Evolutionary conservation across 92 coral and sea anemone genomes (phyloP).

Genomic region (Siderastrea siderea): DNA sequence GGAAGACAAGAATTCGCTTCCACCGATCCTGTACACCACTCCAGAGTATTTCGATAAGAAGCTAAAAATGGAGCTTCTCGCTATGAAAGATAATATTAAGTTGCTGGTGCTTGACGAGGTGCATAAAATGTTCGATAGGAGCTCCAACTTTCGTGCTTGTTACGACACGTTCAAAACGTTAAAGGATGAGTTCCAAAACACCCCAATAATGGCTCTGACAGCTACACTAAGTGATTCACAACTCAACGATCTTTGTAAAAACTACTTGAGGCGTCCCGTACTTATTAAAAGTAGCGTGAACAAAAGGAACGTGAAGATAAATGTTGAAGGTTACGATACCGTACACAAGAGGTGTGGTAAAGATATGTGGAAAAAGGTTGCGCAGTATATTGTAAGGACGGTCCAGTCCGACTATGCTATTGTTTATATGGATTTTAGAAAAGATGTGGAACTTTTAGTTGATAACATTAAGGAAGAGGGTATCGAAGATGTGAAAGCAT

Average conservation of each 20-base stretch:
- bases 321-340: conserved; percentile 12
- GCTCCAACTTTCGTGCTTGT: conserved; percentile 19
- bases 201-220: neutral
- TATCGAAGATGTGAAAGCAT: conserved; percentile 46
- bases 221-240: neutral
- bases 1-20: neutral
- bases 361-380: conserved; percentile 28
- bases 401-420: conserved; percentile 42
- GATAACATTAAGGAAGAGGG: conserved; percentile 29
- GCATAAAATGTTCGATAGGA: conserved; percentile 41
- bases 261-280: neutral
- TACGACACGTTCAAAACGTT: neutral
- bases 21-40: conserved; percentile 8
- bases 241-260: neutral
- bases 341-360: conserved; percentile 11
- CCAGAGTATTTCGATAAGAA: conserved; percentile 18
- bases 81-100: conserved; percentile 2
- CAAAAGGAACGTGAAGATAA: neutral
- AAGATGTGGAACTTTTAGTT: conserved; percentile 42
- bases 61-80: conserved; percentile 2
- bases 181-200: neutral
- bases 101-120: conserved; percentile 42
- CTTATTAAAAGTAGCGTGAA: neutral
- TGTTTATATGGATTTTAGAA: conserved; percentile 54
- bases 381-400: conserved; percentile 1